Evolutionary conservation across 2,797 vertebrate species (phyloP).

Genomic region (Muraenolepis orangiensis): DNA sequence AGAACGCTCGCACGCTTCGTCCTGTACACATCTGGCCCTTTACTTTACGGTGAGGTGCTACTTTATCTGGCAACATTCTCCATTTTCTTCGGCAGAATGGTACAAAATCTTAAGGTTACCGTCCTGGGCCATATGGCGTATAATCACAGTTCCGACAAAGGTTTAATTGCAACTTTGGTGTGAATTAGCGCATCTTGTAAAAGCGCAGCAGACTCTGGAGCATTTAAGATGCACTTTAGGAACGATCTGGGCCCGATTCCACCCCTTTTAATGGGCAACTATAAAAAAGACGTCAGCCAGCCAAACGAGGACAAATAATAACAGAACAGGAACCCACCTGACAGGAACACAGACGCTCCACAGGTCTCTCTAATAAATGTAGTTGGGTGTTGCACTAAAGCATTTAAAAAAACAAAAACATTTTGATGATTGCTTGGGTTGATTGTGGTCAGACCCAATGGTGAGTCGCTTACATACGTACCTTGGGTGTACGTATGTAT

Average conservation of each 20-base stretch:
- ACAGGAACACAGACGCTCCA: not conserved
- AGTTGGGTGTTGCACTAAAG: not conserved
- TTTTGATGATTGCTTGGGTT: too few relatives aligned
- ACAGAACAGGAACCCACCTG: constrained; percentile 24
- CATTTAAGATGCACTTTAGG: constrained; percentile 49
- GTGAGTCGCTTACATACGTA: too few relatives aligned
- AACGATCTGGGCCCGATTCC: constrained; percentile 42
- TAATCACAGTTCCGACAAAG: constrained; percentile 18
- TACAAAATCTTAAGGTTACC: constrained; percentile 3
- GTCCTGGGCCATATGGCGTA: not conserved
- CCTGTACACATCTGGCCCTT: constrained; percentile 13
- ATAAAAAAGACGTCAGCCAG: constrained; percentile 42
- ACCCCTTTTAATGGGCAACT: constrained; percentile 34
- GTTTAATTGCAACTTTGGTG: constrained; percentile 10
- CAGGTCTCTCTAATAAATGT: not conserved
- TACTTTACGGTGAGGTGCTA: not conserved
- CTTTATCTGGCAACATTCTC: constrained; percentile 21
- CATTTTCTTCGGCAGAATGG: constrained; percentile 19
- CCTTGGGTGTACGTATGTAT: too few relatives aligned
- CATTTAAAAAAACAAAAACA: not conserved
- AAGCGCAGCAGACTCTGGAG: constrained; percentile 40
- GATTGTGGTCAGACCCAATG: too few relatives aligned
- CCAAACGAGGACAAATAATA: constrained; percentile 54
- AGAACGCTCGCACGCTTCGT: constrained; percentile 2
- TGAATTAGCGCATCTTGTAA: constrained; percentile 47